A percentile compares a stretch with the other conserved stretches of the same genome.
Conservation (phyloP, 2,113 vertebrate species). For the Sinocyclocheilus maitianheensis region DNA sequence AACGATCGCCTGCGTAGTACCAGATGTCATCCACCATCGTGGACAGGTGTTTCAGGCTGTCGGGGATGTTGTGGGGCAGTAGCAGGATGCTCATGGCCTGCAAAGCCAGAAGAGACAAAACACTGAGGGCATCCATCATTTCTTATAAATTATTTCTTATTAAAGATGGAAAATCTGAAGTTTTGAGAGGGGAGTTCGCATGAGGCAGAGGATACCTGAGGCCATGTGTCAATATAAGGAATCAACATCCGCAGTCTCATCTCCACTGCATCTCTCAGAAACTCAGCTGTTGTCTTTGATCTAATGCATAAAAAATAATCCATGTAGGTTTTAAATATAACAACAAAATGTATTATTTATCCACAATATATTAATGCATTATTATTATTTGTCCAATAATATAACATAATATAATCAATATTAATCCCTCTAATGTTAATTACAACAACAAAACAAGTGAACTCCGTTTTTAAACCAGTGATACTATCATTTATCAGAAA, state of each 20-base stretch:
- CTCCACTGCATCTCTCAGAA: conserved; percentile 89
- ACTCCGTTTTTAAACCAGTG: no score
- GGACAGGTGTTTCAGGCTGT: conserved; percentile 89
- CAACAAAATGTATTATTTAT: neutral
- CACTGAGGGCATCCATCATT: no score
- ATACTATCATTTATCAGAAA: no score
- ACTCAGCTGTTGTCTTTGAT: conserved; percentile 82
- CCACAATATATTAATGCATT: neutral
- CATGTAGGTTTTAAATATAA: neutral
- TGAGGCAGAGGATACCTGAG: conserved; percentile 80
- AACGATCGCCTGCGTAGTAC: conserved; percentile 94
- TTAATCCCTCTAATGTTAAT: no score
- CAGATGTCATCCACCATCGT: conserved; percentile 93
- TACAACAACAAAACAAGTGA: no score
- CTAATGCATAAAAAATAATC: conserved; percentile 65
- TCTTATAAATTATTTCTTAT: neutral
- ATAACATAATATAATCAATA: no score
- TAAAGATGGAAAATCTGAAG: neutral
- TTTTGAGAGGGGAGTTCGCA: neutral
- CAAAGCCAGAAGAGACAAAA: neutral
- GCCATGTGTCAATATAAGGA: conserved; percentile 93
- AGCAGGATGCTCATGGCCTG: conserved; percentile 92
- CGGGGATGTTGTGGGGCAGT: conserved; percentile 91
- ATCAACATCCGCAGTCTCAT: conserved; percentile 90
- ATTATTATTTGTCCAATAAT: no score